Evolutionary conservation across 1,140 invertebrate species (phyloP).

Genomic region (Nomia melanderi): DNA sequence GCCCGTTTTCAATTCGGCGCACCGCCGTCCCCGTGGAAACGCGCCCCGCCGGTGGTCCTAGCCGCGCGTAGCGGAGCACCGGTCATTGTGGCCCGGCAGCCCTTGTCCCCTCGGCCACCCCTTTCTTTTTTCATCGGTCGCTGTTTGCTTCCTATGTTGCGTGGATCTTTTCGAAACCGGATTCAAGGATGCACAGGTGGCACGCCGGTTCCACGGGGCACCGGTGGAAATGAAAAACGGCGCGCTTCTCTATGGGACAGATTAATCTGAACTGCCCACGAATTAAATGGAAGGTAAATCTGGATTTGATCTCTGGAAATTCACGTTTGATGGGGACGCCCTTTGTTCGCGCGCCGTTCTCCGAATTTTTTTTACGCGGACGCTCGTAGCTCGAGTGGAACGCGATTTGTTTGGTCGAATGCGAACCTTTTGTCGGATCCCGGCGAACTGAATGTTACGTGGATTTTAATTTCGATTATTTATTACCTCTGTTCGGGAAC

Average conservation of each 20-base stretch:
- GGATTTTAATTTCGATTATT: not conserved
- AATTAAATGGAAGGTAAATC: conserved; percentile 23
- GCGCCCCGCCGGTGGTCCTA: conserved; percentile 71
- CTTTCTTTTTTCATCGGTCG: conserved; percentile 20
- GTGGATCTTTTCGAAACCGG: conserved; percentile 72
- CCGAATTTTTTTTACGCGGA: not conserved
- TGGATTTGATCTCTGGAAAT: not conserved
- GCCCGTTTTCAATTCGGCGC: conserved; percentile 76
- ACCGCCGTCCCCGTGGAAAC: conserved; percentile 66
- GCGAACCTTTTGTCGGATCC: not conserved
- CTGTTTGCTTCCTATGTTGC: conserved; percentile 49
- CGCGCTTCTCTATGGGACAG: conserved; percentile 26
- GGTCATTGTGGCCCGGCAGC: conserved; percentile 71
- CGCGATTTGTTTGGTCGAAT: not conserved
- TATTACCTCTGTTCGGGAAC: too few species aligned
- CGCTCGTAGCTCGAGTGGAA: not conserved
- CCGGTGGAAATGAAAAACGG: conserved; percentile 39
- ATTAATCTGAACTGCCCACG: conserved; percentile 37
- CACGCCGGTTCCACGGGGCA: conserved; percentile 55
- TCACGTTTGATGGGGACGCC: not conserved
- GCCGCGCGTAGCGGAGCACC: conserved; percentile 65
- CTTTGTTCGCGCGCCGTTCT: not conserved
- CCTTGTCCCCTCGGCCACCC: conserved; percentile 27
- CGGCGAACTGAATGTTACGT: not conserved
- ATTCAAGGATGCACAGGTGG: conserved; percentile 75